A percentile compares a stretch with the other conserved stretches of the same genome.
phyloP scores from a whole-genome alignment of 2,113 vertebrate species.

The Hemibates koningsi region DNA sequence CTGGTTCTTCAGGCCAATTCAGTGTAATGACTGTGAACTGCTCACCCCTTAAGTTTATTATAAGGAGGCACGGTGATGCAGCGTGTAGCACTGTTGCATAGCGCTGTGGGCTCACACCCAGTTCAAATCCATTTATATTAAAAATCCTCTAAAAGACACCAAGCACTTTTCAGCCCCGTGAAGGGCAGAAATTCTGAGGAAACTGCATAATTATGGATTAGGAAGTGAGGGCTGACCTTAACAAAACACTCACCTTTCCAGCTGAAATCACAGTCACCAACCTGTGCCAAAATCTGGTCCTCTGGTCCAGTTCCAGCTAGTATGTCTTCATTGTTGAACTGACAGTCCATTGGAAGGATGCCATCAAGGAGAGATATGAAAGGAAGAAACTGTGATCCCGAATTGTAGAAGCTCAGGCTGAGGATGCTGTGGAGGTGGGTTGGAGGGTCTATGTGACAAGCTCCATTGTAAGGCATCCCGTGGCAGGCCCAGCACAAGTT shows the following conservation, averaged over 20 bases:
- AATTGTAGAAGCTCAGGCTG: neutral
- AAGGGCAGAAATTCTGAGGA: neutral
- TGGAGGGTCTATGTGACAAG: neutral
- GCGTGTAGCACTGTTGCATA: neutral
- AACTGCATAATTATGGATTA: neutral
- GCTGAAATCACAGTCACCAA: neutral
- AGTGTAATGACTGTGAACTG: neutral
- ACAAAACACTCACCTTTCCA: neutral
- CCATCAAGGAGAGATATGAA: neutral
- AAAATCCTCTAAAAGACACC: neutral
- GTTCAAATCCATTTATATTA: neutral
- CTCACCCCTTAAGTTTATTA: neutral
- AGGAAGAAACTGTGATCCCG: neutral
- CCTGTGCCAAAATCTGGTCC: neutral
- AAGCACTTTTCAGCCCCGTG: neutral
- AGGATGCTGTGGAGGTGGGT: neutral
- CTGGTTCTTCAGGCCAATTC: neutral
- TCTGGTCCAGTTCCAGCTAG: neutral
- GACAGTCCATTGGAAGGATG: neutral
- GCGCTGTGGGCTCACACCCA: neutral
- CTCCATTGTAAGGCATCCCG: neutral
- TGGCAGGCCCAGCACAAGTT: neutral
- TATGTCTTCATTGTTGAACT: neutral
- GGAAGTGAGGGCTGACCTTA: neutral
- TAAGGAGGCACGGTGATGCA: neutral